Evolutionary conservation across 2,888 invertebrate genomes (phyloP).

Genomic region (Agonopterix subpropinquella): DNA sequence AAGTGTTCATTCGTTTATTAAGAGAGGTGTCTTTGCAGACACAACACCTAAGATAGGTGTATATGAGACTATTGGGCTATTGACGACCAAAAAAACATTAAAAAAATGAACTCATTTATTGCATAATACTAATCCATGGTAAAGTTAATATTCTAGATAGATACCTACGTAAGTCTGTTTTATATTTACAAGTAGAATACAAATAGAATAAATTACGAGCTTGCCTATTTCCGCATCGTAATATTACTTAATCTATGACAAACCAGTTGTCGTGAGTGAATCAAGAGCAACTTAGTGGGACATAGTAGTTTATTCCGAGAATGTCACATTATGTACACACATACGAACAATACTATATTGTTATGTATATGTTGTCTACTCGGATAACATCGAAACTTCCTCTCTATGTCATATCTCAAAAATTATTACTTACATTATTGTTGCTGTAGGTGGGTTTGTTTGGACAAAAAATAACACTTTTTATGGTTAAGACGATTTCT

Average conservation of each 20-base stretch:
- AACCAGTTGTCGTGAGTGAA: constrained; percentile 24
- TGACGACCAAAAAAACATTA: too few relatives aligned
- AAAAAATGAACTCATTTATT: too few relatives aligned
- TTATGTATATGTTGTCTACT: constrained; percentile 13
- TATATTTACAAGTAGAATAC: too few relatives aligned
- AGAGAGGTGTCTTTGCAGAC: too few relatives aligned
- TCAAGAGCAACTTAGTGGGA: constrained; percentile 20
- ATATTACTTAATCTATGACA: constrained; percentile 6
- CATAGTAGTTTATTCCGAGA: constrained; percentile 25
- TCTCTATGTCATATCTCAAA: constrained; percentile 18
- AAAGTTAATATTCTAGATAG: too few relatives aligned
- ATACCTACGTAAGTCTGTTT: too few relatives aligned
- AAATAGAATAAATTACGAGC: too few relatives aligned
- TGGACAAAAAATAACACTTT: neutral
- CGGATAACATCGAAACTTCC: constrained; percentile 22
- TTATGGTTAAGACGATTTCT: neutral
- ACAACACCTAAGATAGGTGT: too few relatives aligned
- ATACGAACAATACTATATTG: constrained; percentile 4
- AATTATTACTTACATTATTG: constrained; percentile 3
- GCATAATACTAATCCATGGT: too few relatives aligned
- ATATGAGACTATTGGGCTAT: too few relatives aligned
- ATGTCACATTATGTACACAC: constrained; percentile 11
- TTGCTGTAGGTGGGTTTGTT: neutral
- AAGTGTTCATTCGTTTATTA: too few relatives aligned
- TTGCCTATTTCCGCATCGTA: neutral